These are phyloP conservation scores for Sipunculus nudus DNA, from an alignment of 2,888 invertebrate species.

Conservation along the genomic window DNA sequence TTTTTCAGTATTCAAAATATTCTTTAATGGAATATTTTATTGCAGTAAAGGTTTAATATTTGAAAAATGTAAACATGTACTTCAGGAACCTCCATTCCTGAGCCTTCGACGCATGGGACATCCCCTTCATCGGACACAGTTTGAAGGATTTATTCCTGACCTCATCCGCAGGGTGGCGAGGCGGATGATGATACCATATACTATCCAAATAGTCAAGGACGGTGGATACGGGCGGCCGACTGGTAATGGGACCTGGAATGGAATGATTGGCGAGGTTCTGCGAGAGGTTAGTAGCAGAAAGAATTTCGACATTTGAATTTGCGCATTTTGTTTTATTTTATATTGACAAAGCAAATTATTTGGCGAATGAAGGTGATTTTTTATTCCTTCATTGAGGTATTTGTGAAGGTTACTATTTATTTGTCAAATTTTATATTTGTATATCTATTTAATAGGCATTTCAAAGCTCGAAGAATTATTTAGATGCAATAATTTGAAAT, in stretches of 20 bases:
- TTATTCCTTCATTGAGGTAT: too few species aligned
- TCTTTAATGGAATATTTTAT: too few species aligned
- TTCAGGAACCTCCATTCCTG: slow-evolving; percentile 19
- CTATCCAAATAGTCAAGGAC: slow-evolving; percentile 27
- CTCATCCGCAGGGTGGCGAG: slow-evolving; percentile 7
- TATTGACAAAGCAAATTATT: too few species aligned
- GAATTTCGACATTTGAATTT: too few species aligned
- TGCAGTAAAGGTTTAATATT: neutral
- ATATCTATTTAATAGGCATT: too few species aligned
- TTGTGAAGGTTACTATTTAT: too few species aligned
- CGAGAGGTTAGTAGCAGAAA: slow-evolving; percentile 27
- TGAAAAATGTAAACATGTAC: neutral
- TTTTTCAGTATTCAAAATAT: too few species aligned
- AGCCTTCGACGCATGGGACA: neutral
- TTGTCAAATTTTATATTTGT: too few species aligned
- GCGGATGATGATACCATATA: slow-evolving; percentile 19
- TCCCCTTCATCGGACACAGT: neutral
- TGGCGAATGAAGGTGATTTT: too few species aligned
- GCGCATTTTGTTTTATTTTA: too few species aligned
- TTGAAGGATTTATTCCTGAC: slow-evolving; percentile 17
- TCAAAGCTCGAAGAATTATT: too few species aligned
- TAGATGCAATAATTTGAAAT: too few species aligned
- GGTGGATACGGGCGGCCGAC: slow-evolving; percentile 23
- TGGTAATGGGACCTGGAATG: slow-evolving; percentile 29
- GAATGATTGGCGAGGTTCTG: slow-evolving; percentile 37